These are phyloP conservation scores for Willowsia nigromaculata DNA, from an alignment of 2,888 invertebrate genomes.

Conservation along the genomic window DNA sequence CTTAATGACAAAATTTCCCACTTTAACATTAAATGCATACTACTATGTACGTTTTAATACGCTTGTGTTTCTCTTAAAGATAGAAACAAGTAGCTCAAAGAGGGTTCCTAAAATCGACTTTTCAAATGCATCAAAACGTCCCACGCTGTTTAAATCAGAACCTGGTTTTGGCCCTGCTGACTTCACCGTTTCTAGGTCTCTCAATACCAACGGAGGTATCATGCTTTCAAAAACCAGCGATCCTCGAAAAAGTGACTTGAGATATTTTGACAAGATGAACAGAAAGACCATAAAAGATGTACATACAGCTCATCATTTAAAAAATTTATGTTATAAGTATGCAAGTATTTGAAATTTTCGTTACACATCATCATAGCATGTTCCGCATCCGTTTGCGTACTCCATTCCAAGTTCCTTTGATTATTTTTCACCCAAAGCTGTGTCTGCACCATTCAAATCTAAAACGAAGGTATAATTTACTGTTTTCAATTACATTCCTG, in stretches of 20 bases:
- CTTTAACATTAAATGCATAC: background rate
- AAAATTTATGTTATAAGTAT: background rate
- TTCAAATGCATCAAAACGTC: slow-evolving; percentile 47
- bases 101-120: slow-evolving; percentile 68
- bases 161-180: slow-evolving; percentile 75
- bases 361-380: slow-evolving; percentile 5
- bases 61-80: slow-evolving; percentile 53
- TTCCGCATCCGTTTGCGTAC: slow-evolving; percentile 44
- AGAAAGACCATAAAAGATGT: slow-evolving; percentile 51
- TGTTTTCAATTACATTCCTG: background rate
- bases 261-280: slow-evolving; percentile 73
- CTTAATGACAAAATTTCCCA: background rate
- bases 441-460: slow-evolving; percentile 76
- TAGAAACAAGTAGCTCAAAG: slow-evolving; percentile 70
- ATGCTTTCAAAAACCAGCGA: slow-evolving; percentile 69
- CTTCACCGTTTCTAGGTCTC: slow-evolving; percentile 53
- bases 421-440: slow-evolving; percentile 67
- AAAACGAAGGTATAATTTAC: slow-evolving; percentile 57
- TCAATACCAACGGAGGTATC: slow-evolving; percentile 64
- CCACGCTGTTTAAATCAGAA: slow-evolving; percentile 54
- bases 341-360: background rate
- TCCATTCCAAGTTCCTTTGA: slow-evolving; percentile 61
- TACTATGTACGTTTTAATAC: too few relatives aligned
- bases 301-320: background rate
- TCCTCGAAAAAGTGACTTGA: slow-evolving; percentile 62